Evolutionary conservation across 2,797 vertebrate species (phyloP).

Genomic region (Clarias fuscus): DNA sequence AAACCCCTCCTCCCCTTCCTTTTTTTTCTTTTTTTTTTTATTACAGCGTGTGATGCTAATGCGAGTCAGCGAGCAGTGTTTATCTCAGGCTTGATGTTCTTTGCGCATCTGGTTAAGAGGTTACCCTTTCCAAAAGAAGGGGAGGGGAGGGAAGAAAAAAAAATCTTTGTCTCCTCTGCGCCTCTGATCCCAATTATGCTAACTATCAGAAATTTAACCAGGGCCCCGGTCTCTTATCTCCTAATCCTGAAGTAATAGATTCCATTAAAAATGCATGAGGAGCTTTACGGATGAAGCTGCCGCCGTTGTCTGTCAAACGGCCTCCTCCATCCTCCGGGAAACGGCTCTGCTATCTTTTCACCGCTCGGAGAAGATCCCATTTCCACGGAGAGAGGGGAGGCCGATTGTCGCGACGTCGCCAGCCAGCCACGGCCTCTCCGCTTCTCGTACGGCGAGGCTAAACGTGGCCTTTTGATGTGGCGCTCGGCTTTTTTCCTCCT

Average conservation of each 20-base stretch:
- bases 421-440: constrained; percentile 30
- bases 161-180: constrained; percentile 67
- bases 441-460: constrained; percentile 25
- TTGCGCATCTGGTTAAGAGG: constrained; percentile 46
- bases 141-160: constrained; percentile 33
- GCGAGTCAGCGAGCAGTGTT: constrained; percentile 30
- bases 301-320: constrained; percentile 53
- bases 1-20: no score
- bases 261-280: constrained; percentile 83
- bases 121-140: constrained; percentile 44
- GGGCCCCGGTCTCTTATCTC: constrained; percentile 73
- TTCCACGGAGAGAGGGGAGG: constrained; percentile 46
- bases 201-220: constrained; percentile 81
- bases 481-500: constrained; percentile 29
- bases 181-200: constrained; percentile 80
- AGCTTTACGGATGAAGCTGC: constrained; percentile 58
- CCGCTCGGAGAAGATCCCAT: constrained; percentile 51
- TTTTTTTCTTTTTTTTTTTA: not conserved
- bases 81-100: constrained; percentile 33
- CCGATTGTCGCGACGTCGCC: constrained; percentile 10
- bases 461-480: constrained; percentile 48
- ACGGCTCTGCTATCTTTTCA: constrained; percentile 53
- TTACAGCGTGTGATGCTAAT: constrained; percentile 34
- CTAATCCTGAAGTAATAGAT: constrained; percentile 86
- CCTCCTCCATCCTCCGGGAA: constrained; percentile 42